Evolutionary conservation across 1,140 invertebrate species (phyloP).

Genomic region (Philotrypesis tridentata): DNA sequence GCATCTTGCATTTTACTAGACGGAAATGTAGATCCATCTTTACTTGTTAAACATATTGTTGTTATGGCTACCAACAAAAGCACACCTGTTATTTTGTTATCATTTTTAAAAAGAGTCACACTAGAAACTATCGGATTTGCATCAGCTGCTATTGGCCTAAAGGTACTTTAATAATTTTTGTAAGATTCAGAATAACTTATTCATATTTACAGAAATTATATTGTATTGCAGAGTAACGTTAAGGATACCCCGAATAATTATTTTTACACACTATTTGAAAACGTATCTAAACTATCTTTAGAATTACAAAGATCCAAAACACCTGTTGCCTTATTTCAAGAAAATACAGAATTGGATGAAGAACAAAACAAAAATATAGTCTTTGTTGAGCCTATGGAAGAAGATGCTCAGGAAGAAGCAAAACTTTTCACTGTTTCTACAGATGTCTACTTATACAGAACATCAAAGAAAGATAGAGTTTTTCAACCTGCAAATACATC

Average conservation of each 20-base stretch:
- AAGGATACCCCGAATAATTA: slow-evolving; percentile 48
- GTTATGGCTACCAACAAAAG: slow-evolving; percentile 65
- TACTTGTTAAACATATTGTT: slow-evolving; percentile 68
- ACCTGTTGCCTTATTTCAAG: slow-evolving; percentile 35
- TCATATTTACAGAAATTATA: slow-evolving; percentile 9
- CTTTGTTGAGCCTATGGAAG: background rate
- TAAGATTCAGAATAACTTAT: background rate
- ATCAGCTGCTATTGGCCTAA: slow-evolving; percentile 62
- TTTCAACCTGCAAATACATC: slow-evolving; percentile 22
- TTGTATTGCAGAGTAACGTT: slow-evolving; percentile 51
- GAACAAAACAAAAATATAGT: background rate
- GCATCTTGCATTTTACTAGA: slow-evolving; percentile 65
- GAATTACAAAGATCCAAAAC: slow-evolving; percentile 42
- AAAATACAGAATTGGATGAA: background rate
- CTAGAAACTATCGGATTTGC: slow-evolving; percentile 62
- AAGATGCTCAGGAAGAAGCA: slow-evolving; percentile 29
- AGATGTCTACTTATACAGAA: slow-evolving; percentile 45
- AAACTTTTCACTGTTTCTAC: background rate
- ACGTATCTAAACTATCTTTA: slow-evolving; percentile 52
- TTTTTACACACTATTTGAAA: slow-evolving; percentile 55
- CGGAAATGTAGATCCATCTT: slow-evolving; percentile 60
- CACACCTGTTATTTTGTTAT: slow-evolving; percentile 63
- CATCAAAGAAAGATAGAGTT: slow-evolving; percentile 40
- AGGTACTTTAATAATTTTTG: slow-evolving; percentile 55
- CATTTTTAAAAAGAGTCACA: slow-evolving; percentile 61